Evolutionary conservation across 2,797 vertebrate species (phyloP), one percentile per base, ranked within the genome.

Genomic region (Hypotaenidia okinawae): DNA sequence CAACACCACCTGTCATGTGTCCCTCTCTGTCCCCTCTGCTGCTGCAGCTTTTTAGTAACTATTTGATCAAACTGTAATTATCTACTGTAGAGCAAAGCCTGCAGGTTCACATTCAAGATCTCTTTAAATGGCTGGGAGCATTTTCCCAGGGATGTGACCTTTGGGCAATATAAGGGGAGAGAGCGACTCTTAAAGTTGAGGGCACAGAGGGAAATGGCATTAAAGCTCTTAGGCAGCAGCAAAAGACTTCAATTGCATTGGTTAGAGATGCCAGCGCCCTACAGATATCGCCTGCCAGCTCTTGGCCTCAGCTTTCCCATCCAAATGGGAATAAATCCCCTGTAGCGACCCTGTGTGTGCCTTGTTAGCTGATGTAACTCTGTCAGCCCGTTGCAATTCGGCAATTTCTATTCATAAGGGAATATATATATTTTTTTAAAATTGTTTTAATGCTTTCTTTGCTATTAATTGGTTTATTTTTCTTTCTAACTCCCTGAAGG

Each of bases 401-500:
- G 4, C 39, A 3, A 24, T 7, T 8, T 52, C 58, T 11, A 32
- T 70, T 55, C 24, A 23, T 25, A 10, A 35, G 22, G 35, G 11
- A 32, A 61, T 1, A 2, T 1, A 22, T 1, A 1, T n/a, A n/a
- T n/a, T 15, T 0, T 17, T 6, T 13, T 1, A 13, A 10, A 23
- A 22, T 15, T 17, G 19, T 45, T 69, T 45, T 45, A 45, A 45
- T 45, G 43, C 43, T 45, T 45, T 45, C 43, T 45, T 45, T 45
- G 43, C 43, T 45, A 45, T 45, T 45, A 45, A 45, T 45, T 45
- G 18, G 18, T 45, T 45, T 55, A 25, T 51, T 6, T 28, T 23
- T 33, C n/a, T 51, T 33, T 10, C 24, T 5, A 7, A 11, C 7
- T 6, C 17, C 11, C 67, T 63, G 59, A 72, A 99, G 99, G 98